Percentiles rank a stretch among this genome's conserved stretches.
phyloP scores from a whole-genome alignment of 2,797 vertebrate species.

The Linurgus olivaceus region DNA sequence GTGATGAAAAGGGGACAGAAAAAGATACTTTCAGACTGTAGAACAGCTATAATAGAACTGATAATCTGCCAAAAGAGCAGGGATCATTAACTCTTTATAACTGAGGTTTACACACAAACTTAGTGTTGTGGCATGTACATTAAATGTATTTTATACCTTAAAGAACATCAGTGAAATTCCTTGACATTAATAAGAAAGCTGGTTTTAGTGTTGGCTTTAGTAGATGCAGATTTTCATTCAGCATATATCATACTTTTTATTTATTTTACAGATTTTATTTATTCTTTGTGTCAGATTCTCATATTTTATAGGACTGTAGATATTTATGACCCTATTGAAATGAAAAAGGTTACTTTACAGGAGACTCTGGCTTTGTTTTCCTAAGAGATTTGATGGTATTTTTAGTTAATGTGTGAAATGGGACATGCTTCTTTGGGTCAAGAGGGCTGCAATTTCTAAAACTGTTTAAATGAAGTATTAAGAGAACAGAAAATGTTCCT shows the following conservation, averaged over 20 bases:
- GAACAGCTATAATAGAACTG: not conserved
- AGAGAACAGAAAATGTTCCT: not conserved
- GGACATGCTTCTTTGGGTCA: not conserved
- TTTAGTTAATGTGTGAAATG: constrained; percentile 16
- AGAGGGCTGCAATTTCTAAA: not conserved
- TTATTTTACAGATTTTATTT: not conserved
- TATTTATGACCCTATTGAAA: not conserved
- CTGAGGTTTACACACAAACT: not conserved
- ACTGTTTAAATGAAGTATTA: constrained; percentile 14
- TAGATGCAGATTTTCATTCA: not conserved
- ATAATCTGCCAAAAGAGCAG: not conserved
- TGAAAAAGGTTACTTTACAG: not conserved
- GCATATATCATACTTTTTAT: not conserved
- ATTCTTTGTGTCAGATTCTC: not conserved
- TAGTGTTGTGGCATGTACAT: fast-evolving
- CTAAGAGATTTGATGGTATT: not conserved
- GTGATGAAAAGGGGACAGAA: not conserved
- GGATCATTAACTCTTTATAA: not conserved
- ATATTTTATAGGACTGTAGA: not conserved
- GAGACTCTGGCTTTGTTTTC: not conserved
- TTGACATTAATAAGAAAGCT: not conserved
- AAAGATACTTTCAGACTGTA: not conserved
- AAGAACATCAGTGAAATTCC: not conserved
- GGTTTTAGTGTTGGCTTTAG: not conserved
- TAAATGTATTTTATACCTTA: not conserved